These are phyloP conservation scores for Mormoops blainvillei DNA, from an alignment of 2,113 vertebrate genomes.

Conservation along the genomic window DNA sequence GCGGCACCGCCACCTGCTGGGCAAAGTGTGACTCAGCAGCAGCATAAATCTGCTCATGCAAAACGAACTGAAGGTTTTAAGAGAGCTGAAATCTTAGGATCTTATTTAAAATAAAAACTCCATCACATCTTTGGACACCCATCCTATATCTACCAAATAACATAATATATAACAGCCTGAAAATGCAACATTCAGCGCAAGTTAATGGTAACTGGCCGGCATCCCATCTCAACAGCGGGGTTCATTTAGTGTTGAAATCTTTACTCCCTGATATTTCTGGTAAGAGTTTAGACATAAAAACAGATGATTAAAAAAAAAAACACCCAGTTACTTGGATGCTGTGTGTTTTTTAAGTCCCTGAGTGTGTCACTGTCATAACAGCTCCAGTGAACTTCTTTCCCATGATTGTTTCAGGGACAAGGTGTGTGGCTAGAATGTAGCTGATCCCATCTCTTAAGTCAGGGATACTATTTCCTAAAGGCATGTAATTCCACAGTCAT, in stretches of 20 bases:
- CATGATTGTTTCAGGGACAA: not conserved
- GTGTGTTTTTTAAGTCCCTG: not conserved
- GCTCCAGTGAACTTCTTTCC: not conserved
- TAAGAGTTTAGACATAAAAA: not conserved
- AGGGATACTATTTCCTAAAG: not conserved
- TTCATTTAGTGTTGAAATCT: slow-evolving; percentile 24
- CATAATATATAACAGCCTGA: not conserved
- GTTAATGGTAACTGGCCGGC: not conserved
- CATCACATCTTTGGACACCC: not conserved
- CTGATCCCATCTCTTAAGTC: not conserved
- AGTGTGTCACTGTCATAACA: not conserved
- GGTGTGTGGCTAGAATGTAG: not conserved
- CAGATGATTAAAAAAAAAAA: not conserved
- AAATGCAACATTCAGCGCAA: not conserved
- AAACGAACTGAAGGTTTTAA: not conserved
- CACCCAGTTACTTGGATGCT: not conserved
- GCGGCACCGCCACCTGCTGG: slow-evolving; percentile 79
- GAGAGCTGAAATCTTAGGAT: not conserved
- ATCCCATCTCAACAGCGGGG: not conserved
- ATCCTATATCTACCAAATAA: not conserved
- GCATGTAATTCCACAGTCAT: not conserved
- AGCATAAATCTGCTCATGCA: not conserved
- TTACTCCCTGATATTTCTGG: not conserved
- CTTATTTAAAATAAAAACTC: not conserved
- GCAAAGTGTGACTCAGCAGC: not conserved